These are phyloP conservation scores for Dexiosoma caninum DNA, from an alignment of 2,888 invertebrate genomes.

Conservation along the genomic window DNA sequence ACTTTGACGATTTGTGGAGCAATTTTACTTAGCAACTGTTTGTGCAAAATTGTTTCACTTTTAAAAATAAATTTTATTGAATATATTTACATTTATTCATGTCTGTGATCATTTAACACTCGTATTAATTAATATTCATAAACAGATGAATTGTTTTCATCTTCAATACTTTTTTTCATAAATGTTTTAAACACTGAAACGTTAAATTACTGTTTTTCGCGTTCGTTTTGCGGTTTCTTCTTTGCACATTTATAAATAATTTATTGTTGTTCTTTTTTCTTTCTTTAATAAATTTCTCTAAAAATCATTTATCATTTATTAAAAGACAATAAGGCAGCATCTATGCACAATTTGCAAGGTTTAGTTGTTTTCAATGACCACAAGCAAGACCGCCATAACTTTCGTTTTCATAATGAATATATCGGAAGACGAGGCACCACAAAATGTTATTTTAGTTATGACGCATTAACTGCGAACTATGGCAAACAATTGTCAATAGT, in stretches of 20 bases:
- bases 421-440: neutral
- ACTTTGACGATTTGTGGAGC: too few relatives aligned
- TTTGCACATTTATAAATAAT: conserved; percentile 25
- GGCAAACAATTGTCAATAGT: conserved; percentile 13
- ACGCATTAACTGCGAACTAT: neutral
- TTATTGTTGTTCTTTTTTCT: too few relatives aligned
- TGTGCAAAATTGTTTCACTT: conserved; percentile 28
- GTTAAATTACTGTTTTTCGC: conserved; percentile 3
- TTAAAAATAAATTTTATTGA: conserved; percentile 32
- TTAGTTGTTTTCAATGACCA: neutral
- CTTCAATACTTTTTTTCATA: conserved; percentile 18
- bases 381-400: neutral
- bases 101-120: conserved; percentile 52
- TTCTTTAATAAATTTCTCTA: conserved; percentile 22
- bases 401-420: neutral
- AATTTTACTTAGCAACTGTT: conserved; percentile 6
- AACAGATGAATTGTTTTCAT: conserved; percentile 38
- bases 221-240: conserved; percentile 9
- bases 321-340: conserved; percentile 7
- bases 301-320: conserved; percentile 44
- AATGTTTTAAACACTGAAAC: conserved; percentile 24
- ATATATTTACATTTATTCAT: conserved; percentile 23
- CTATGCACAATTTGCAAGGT: conserved; percentile 12
- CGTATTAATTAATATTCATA: conserved; percentile 35
- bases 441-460: conserved; percentile 14